A percentile compares a stretch with the other conserved stretches of the same genome.
These are phyloP conservation scores for Drosophila subobscura DNA, from an alignment of 1,140 invertebrate species.

Conservation along the genomic window DNA sequence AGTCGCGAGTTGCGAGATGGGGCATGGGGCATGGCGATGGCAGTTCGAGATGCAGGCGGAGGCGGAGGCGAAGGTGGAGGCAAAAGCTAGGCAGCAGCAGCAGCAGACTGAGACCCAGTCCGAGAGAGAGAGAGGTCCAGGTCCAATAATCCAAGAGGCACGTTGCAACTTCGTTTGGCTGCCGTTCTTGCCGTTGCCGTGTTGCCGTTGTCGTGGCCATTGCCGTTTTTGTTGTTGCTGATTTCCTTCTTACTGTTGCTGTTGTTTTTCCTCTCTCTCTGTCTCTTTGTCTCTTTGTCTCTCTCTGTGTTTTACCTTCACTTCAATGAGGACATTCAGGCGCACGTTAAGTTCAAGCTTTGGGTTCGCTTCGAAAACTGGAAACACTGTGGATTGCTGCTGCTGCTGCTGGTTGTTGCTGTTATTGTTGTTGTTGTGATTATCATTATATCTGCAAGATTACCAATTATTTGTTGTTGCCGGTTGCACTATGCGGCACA, in stretches of 20 bases:
- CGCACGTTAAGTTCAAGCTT: constrained; percentile 62
- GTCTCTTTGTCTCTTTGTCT: constrained; percentile 21
- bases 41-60: background rate
- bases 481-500: constrained; percentile 40
- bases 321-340: constrained; percentile 77
- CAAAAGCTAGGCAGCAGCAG: constrained; percentile 4
- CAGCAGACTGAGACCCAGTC: background rate
- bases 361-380: constrained; percentile 27
- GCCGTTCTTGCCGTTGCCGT: constrained; percentile 26
- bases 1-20: constrained; percentile 5
- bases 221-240: constrained; percentile 28
- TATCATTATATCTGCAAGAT: constrained; percentile 80
- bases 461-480: constrained; percentile 77
- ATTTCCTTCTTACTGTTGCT: background rate
- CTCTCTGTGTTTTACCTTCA: constrained; percentile 54
- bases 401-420: constrained; percentile 37
- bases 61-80: background rate
- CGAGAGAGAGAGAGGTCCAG: constrained; percentile 18
- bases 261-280: constrained; percentile 20
- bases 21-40: background rate
- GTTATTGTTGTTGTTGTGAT: constrained; percentile 69
- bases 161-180: constrained; percentile 29
- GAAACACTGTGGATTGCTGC: constrained; percentile 29
- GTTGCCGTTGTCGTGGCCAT: constrained; percentile 15
- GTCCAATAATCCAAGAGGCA: constrained; percentile 39